Base-by-base conservation (phyloP, 53 echinoderm and acorn worm species). In the Glandiceps talaboti region DNA sequence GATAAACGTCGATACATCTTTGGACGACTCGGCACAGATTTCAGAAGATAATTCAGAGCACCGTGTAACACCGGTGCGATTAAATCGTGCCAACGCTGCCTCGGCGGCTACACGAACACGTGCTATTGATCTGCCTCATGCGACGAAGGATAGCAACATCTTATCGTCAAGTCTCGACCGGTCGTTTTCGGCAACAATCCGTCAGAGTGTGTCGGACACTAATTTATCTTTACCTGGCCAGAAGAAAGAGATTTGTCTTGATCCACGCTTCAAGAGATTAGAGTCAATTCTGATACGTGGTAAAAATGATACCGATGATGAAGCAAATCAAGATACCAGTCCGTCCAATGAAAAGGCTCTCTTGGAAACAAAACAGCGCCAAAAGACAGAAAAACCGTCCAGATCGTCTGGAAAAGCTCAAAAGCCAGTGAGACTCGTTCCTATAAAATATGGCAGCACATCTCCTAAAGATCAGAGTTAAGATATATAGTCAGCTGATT, bases 211-310 rank as follows among this genome's bases (percentile, higher is more conserved):
- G 64, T 45, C 64, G 6, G 64, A 45, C 20, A 12, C 64, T 20
- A 45, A 45, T 20, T 45, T 45, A 45, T 6, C 20, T 20, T 20
- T 45, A 20, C 64, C 6, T 6, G 20, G 64, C 6, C 6, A 45
- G 20, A 45, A 20, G 64, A 12, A 6, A 6, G 64, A 45, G 20
- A 20, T 45, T 20, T 45, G 64, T 20, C 20, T 45, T 6, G 91
- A 88, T 33, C 91, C 91, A 73, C 78, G 91, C 29, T 91, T 88
- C 32, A 84, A 85, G 74, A 82, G 85, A 31, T 87, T 88, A 27
- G 76, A 85, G 25, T 88, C 85, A 1, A 73, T 85, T 32, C 80
- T 91, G 64, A 87, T 91, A 30, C 88, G 74, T 25, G 64, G 64
- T 6, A 45, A 45, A 45, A 12, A 20, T 20, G 20, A 45, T 12